Evolutionary conservation across 2,797 vertebrate species (phyloP).

Genomic region (Syndactyla subalaris): DNA sequence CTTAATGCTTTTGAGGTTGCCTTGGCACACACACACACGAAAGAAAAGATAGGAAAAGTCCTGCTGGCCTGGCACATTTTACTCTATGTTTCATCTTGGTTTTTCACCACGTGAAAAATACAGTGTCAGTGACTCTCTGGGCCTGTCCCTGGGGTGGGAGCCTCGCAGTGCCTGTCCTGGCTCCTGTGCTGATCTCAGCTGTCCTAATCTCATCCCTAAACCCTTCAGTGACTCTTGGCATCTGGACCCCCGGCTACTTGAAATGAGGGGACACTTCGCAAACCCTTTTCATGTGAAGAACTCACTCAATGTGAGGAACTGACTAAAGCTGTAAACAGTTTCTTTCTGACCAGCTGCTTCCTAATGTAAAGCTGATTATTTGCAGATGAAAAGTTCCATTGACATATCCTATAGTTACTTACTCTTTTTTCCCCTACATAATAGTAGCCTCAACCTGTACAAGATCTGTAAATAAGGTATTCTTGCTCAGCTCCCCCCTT

Average conservation of each 20-base stretch:
- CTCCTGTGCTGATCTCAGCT: background rate
- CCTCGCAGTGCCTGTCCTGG: background rate
- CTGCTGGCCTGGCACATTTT: background rate
- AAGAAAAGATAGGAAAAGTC: background rate
- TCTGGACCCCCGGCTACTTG: fast-evolving
- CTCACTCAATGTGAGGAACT: fast-evolving
- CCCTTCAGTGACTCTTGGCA: background rate
- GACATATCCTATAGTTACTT: background rate
- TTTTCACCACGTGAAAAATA: background rate
- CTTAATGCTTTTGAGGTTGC: background rate
- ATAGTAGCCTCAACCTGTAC: background rate
- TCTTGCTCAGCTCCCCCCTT: background rate
- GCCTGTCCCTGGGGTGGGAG: background rate
- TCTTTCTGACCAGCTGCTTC: background rate
- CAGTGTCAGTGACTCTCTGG: background rate
- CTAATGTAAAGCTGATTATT: background rate
- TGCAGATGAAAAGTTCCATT: background rate
- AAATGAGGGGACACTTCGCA: background rate
- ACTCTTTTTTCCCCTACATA: background rate
- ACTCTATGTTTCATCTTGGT: background rate
- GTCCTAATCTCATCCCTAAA: fast-evolving
- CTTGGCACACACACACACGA: background rate
- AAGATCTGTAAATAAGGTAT: background rate
- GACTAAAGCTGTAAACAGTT: background rate
- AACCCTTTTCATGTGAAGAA: fast-evolving